Percentiles rank a stretch among this genome's conserved stretches.
Conservation (phyloP, 2,113 vertebrate species). For the Pygoscelis antarcticus region DNA sequence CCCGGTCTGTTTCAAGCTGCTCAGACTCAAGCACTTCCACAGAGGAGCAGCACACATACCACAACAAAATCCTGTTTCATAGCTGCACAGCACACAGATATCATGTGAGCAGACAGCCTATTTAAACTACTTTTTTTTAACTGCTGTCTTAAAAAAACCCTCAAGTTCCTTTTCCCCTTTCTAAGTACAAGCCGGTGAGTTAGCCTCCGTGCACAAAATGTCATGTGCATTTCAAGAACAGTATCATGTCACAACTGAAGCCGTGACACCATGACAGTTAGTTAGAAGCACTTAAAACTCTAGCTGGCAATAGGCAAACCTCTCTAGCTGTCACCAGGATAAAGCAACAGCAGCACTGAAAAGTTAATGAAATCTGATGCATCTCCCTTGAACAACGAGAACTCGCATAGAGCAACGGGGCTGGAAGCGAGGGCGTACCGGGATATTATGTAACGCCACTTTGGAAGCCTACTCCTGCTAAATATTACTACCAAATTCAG, state of each 20-base stretch:
- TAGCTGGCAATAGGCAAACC: fast-evolving
- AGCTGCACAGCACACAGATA: not conserved
- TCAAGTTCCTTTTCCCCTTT: not conserved
- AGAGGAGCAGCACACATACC: fast-evolving
- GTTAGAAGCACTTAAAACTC: not conserved
- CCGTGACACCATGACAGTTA: not conserved
- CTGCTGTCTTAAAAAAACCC: not conserved
- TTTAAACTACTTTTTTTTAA: not conserved
- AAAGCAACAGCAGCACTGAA: not conserved
- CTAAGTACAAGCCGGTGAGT: not conserved
- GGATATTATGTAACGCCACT: not conserved
- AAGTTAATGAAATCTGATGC: not conserved
- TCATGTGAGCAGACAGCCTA: not conserved
- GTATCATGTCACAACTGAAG: not conserved
- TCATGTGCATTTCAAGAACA: fast-evolving
- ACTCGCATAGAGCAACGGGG: fast-evolving
- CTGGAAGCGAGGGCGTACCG: fast-evolving
- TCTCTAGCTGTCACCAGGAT: not conserved
- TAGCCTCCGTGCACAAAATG: not conserved
- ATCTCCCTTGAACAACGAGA: not conserved
- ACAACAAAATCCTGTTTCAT: not conserved
- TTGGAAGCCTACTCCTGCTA: not conserved
- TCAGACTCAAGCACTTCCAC: not conserved
- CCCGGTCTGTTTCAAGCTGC: not conserved
- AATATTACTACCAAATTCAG: not conserved